These are phyloP conservation scores for Uropsilus gracilis DNA, from an alignment of 2,113 vertebrate species.

Conservation along the genomic window DNA sequence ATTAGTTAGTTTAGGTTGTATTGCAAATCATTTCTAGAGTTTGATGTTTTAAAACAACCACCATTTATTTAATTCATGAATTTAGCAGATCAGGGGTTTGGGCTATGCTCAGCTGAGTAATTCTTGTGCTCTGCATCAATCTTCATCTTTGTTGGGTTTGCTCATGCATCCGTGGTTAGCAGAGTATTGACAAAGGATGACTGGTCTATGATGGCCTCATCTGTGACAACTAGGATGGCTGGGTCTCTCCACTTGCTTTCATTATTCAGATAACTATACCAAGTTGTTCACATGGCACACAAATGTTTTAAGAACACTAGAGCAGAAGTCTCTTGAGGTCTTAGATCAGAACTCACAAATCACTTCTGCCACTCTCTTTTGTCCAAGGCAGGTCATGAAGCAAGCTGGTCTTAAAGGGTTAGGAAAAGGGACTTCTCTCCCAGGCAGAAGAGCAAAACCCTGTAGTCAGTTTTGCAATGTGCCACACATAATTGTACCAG, in stretches of 20 bases:
- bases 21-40: neutral
- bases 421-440: neutral
- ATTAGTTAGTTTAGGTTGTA: neutral
- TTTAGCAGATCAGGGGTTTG: neutral
- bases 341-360: neutral
- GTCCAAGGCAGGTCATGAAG: neutral
- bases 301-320: neutral
- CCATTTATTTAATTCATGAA: constrained; percentile 15
- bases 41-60: constrained; percentile 14
- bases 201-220: neutral
- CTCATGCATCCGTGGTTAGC: neutral
- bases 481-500: neutral
- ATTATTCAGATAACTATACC: neutral
- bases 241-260: neutral
- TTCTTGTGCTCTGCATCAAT: neutral
- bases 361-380: constrained; percentile 12
- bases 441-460: neutral
- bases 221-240: neutral
- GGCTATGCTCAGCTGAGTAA: neutral
- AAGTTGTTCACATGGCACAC: neutral
- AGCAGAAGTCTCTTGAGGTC: neutral
- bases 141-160: neutral
- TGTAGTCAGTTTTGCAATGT: constrained; percentile 13
- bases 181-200: neutral
- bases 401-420: neutral